A percentile compares a stretch with the other conserved stretches of the same genome.
phyloP scores from a whole-genome alignment of 2,797 vertebrate species.

The Smutsia temminckii region DNA sequence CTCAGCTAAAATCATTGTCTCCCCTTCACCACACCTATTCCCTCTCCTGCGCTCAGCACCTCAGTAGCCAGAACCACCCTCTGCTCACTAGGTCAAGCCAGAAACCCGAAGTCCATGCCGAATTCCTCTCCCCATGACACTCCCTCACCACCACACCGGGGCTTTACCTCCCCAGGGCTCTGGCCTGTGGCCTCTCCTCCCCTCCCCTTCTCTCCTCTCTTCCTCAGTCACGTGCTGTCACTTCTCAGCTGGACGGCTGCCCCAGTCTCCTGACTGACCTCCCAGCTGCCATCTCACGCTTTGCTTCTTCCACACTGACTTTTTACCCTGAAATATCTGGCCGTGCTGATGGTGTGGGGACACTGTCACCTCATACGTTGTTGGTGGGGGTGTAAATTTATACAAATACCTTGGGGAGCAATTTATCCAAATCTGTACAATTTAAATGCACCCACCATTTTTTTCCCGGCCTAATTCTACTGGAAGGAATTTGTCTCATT shows the following conservation, averaged over 20 bases:
- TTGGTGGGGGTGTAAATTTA: neutral
- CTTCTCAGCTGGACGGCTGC: neutral
- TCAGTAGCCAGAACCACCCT: neutral
- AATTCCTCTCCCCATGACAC: neutral
- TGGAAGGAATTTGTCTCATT: neutral
- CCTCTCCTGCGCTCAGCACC: neutral
- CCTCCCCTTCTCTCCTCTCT: neutral
- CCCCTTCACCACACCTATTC: neutral
- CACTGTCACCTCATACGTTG: neutral
- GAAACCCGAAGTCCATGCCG: neutral
- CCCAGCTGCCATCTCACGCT: neutral
- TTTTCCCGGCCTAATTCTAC: neutral
- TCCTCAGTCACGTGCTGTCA: neutral
- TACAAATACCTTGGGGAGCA: neutral
- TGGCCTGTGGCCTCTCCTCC: neutral
- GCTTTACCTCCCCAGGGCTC: neutral
- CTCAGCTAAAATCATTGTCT: neutral
- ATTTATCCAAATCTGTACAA: neutral
- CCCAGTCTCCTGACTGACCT: neutral
- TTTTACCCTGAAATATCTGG: neutral
- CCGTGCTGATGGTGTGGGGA: neutral
- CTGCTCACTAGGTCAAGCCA: neutral
- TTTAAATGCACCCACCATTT: neutral
- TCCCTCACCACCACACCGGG: rapidly evolving
- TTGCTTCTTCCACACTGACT: neutral